Base-by-base conservation (phyloP, 1,140 invertebrate genomes). In the Lepidotrigona ventralis region DNA sequence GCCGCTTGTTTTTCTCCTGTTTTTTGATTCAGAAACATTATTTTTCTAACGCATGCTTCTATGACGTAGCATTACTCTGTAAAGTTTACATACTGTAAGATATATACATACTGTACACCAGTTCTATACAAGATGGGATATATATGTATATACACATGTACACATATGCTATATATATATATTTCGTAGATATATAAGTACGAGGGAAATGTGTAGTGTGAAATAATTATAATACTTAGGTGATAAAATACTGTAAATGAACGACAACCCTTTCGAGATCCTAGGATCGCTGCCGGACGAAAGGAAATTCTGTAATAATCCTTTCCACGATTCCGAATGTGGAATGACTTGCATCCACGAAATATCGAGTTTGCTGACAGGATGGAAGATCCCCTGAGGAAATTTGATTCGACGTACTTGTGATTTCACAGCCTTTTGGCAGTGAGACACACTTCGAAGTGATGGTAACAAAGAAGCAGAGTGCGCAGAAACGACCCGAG, bases 1-100 rank as follows among this genome's bases (percentile, higher is more conserved):
- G 89, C 88, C 88, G 89, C 88, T 87, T 90, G 39, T 88, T 88
- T 46, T 89, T 80, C 83, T 86, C 85, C 82, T 89, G 66, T 90
- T 85, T 89, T 83, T 88, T 81, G 51, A 78, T 89, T n/a, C 84
- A 86, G 83, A 92, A 74, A 90, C 86, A 88, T 92, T 92, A 90
- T 92, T 92, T 91, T 92, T 92, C 86, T 92, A 90, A 92, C 86
- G 91, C 91, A 92, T 92, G 92, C 88, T 91, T 90, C 82, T 90
- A 85, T 83, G 64, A 85, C 79, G 64, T 85, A 72, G 74, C 81
- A 58, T 78, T 78, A 87, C 78, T 81, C 79, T 86, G 76, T 85
- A 75, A 81, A 80, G 46, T 79, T 51, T 74, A 78, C 58, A 3
- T 33, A 33, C 33, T 33, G 33, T 33, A 33, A 33, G 33, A 75